Percentiles rank a stretch among this genome's conserved stretches.
Evolutionary conservation across 2,113 vertebrate species (phyloP).

Genomic region (Coreoperca whiteheadi): DNA sequence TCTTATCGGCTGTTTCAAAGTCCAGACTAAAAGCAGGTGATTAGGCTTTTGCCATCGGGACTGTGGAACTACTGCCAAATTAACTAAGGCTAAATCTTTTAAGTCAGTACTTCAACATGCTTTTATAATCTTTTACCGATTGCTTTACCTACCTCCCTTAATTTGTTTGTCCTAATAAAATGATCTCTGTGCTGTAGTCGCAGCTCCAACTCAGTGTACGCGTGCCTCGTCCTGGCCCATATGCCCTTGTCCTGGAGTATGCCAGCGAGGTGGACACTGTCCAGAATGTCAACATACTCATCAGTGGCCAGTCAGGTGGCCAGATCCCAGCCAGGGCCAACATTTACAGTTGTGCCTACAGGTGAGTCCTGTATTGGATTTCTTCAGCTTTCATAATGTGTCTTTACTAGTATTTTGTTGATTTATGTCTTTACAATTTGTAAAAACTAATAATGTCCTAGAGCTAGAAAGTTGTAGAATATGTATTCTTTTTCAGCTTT

Average conservation of each 20-base stretch:
- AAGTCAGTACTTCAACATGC: background rate
- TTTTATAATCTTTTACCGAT: background rate
- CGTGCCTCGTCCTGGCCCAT: constrained; percentile 84
- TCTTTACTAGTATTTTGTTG: background rate
- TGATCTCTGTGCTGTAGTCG: constrained; percentile 74
- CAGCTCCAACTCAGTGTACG: constrained; percentile 85
- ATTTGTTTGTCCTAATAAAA: background rate
- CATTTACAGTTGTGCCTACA: constrained; percentile 92
- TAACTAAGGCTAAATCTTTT: background rate
- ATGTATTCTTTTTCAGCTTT: background rate
- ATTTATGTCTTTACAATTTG: background rate
- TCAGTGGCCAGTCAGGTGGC: constrained; percentile 72
- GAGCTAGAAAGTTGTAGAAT: background rate
- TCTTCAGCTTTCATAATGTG: background rate
- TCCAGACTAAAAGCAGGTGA: background rate
- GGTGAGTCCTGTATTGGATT: constrained; percentile 76
- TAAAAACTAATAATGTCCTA: background rate
- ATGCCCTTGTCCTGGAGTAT: constrained; percentile 91
- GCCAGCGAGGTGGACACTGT: constrained; percentile 81
- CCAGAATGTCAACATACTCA: constrained; percentile 80
- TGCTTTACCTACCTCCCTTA: background rate
- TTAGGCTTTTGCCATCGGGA: background rate
- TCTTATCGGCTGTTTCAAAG: constrained; percentile 10
- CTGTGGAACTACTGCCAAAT: background rate
- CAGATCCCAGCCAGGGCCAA: constrained; percentile 83